A percentile compares a stretch with the other conserved stretches of the same genome.
phyloP scores from a whole-genome alignment of 2,888 invertebrate genomes.

The Erpobdella octoculata region DNA sequence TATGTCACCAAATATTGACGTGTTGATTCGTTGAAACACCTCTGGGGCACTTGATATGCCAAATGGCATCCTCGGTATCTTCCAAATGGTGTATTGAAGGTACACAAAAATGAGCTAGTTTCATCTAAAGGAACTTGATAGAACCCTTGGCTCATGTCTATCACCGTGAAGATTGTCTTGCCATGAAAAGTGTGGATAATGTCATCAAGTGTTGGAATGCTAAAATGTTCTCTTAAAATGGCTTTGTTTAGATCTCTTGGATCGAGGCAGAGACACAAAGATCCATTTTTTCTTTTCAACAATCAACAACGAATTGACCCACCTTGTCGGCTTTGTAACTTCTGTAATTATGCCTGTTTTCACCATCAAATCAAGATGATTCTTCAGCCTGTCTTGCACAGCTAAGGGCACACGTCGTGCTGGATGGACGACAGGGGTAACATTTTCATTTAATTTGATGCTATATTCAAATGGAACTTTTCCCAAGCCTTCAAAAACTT shows the following conservation, averaged over 20 bases:
- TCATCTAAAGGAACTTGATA: neutral
- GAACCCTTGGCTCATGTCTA: neutral
- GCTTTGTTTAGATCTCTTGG: neutral
- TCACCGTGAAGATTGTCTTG: neutral
- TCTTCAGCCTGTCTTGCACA: neutral
- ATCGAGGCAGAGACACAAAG: neutral
- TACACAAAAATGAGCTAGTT: neutral
- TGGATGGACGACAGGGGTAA: no score
- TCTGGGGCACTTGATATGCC: no score
- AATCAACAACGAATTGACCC: neutral
- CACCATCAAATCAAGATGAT: no score
- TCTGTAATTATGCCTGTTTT: neutral
- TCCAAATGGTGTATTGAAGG: neutral
- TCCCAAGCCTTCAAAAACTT: no score
- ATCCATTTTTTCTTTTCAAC: neutral
- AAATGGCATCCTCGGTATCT: neutral
- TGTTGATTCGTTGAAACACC: no score
- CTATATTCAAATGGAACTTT: no score
- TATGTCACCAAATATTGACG: no score
- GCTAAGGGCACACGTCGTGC: neutral
- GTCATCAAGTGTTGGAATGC: constrained; percentile 5
- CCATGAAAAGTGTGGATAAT: neutral
- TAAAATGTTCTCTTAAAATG: neutral
- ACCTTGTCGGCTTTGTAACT: neutral
- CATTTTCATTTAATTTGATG: no score